Base-by-base conservation (phyloP, 2,797 vertebrate genomes). In the Brachymystax lenok region DNA sequence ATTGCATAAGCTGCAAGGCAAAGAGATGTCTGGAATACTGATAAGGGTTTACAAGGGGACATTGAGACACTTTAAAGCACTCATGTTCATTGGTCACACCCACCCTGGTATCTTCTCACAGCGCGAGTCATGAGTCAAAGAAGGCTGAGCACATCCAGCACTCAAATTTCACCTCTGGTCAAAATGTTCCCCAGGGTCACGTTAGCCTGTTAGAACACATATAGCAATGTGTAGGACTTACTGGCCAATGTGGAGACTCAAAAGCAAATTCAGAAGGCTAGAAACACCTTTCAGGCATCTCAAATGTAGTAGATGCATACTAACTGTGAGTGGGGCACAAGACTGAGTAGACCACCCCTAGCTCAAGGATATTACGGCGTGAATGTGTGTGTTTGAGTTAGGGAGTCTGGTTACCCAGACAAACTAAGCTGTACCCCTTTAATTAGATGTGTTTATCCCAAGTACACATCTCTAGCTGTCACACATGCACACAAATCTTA, bases 351-450 rank as follows among this genome's bases (percentile, higher is more conserved):
- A n/a, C 19, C 56, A 21, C 16, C n/a, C 56, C 10, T 3, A 21
- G 19, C 56, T 59, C n/a, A 24, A 21, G 8, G 21, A 13, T 21
- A 10, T 61, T 12, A 27, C 3, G 19, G 68, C 64, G 27, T 19
- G 40, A 81, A 82, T 76, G 70, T 67, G 82, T 80, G 84, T 81
- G 30, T 74, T 78, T 67, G 77, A 68, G 69, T 77, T 64, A 51
- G 24, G 74, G 85, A 79, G 56, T 88, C 64, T 76, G 54, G 77
- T 88, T 83, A 85, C 84, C 4, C 28, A 21, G 27, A 52, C 17
- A 52, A 64, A 69, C 50, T 73, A 27, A 61, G 30, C 71, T 13
- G 54, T 21, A n/a, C 7, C 56, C 12, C 56, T 46, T 40, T 7
- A 74, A 74, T 63, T 64, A 64, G 56, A 61, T 6, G 19, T 61